Evolutionary conservation across 2,797 vertebrate genomes (phyloP), one percentile per base, ranked within the genome.

Genomic region (Tapera naevia): DNA sequence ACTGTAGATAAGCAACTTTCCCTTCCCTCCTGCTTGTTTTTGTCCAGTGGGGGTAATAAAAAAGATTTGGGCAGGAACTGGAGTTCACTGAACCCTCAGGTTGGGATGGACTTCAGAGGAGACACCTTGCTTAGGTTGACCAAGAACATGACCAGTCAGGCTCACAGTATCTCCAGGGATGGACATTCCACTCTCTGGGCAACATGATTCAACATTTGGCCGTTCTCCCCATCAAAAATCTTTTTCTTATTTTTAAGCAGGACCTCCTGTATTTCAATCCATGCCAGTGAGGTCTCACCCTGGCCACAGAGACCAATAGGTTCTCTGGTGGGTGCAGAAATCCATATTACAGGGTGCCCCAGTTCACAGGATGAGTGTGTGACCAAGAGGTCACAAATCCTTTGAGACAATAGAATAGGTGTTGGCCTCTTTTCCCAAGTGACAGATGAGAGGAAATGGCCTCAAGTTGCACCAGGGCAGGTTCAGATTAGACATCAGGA

Each of bases 261-360:
- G 72, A 73, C 83, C 72, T 53, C 30, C 30, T 13, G 2, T 18
- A 9, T 37, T 51, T 54, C 22, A 30, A 16, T 28, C 50, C 1
- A 0, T 16, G 10, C 17, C 39, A 10, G 35, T 11, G 21, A 45
- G 14, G 27, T 6, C 7, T 58, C 69, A 16, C 32, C 13, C 22
- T 4, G 25, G 9, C n/a, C 71, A 1, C 1, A 7, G 30, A 66
- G 18, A 28, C 21, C 1, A 0, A 22, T 1, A 17, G 11, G 17
- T 61, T 43, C 22, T n/a, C 33, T 69, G 4, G 2, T 15, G 46
- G 30, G 8, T 54, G 35, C 32, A 83, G 54, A 69, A 58, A 24
- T 62, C 67, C 22, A 80, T 16, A 3, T 14, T 67, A 50, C 0
- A 1, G 56, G 25, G 5, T 58, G 1, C 4, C 21, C 27, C 30